Percentiles rank a stretch among this genome's conserved stretches.
These are phyloP conservation scores for Bagarius yarrelli DNA, from an alignment of 2,113 vertebrate genomes.

Conservation along the genomic window DNA sequence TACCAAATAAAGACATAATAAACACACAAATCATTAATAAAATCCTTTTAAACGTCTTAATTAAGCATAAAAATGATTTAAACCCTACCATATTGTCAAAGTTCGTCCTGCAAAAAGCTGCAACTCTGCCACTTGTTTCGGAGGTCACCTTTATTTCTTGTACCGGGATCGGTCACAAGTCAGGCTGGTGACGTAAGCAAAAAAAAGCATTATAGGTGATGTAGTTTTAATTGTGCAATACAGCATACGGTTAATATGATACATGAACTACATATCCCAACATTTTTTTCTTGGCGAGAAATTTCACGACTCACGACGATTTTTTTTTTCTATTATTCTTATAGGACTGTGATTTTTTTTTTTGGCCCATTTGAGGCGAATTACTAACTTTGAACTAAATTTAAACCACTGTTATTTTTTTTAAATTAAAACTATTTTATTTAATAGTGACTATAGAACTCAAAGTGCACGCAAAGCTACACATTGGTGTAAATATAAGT, in stretches of 20 bases:
- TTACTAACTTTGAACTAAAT: not conserved
- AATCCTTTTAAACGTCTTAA: not conserved
- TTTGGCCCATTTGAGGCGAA: not conserved
- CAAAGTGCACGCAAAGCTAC: no score
- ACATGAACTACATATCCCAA: conserved; percentile 38
- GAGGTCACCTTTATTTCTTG: conserved; percentile 60
- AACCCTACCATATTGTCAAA: conserved; percentile 59
- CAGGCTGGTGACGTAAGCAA: conserved; percentile 38
- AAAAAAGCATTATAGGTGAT: conserved; percentile 36
- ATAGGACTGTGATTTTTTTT: no score
- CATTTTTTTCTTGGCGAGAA: no score
- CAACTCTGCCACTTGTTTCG: conserved; percentile 29
- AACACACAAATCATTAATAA: not conserved
- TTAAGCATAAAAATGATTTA: not conserved
- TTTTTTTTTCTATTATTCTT: not conserved
- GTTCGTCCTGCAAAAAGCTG: not conserved
- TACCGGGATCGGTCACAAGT: conserved; percentile 28
- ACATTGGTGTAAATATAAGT: no score
- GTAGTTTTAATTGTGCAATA: conserved; percentile 33
- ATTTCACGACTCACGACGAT: not conserved
- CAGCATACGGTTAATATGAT: rapidly evolving
- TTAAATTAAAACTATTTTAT: no score
- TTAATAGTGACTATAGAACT: no score
- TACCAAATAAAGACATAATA: not conserved
- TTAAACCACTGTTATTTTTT: no score